Percentiles rank a stretch among this genome's conserved stretches.
Evolutionary conservation across 2,888 invertebrate genomes (phyloP).

Genomic region (Trichopria drosophilae): DNA sequence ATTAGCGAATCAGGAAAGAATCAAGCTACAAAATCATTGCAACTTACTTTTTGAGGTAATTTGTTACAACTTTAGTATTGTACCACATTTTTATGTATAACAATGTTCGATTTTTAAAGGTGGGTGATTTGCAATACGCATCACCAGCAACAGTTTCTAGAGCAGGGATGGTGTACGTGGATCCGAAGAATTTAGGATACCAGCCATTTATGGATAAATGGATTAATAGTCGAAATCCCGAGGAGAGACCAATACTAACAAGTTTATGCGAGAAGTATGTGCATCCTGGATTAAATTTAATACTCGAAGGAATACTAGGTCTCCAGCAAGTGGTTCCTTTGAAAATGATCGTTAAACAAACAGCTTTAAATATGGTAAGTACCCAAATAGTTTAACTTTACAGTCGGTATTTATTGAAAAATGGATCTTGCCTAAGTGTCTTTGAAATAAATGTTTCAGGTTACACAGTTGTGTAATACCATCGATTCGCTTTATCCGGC

Average conservation of each 20-base stretch:
- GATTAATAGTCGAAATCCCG: slow-evolving; percentile 64
- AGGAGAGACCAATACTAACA: slow-evolving; percentile 57
- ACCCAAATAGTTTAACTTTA: not conserved
- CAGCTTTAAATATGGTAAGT: slow-evolving; percentile 78
- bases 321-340: slow-evolving; percentile 73
- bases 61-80: too few relatives aligned
- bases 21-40: slow-evolving; percentile 79
- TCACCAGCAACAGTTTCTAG: slow-evolving; percentile 92
- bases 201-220: slow-evolving; percentile 86
- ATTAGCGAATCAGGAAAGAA: slow-evolving; percentile 87
- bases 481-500: slow-evolving; percentile 72
- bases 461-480: slow-evolving; percentile 80
- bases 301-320: slow-evolving; percentile 74
- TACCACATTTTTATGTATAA: not conserved
- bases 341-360: slow-evolving; percentile 81
- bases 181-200: slow-evolving; percentile 87
- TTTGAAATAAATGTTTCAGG: slow-evolving; percentile 56
- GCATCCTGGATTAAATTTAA: slow-evolving; percentile 70
- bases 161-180: slow-evolving; percentile 93
- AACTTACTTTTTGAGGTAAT: slow-evolving; percentile 80
- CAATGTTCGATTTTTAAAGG: slow-evolving; percentile 57
- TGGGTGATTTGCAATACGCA: slow-evolving; percentile 85
- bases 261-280: slow-evolving; percentile 78
- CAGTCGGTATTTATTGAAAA: not conserved
- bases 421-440: not conserved